Percentiles rank a stretch among this genome's conserved stretches.
phyloP scores from a whole-genome alignment of 37 sponge, comb jelly and placozoan species.

The Bolinopsis microptera region DNA sequence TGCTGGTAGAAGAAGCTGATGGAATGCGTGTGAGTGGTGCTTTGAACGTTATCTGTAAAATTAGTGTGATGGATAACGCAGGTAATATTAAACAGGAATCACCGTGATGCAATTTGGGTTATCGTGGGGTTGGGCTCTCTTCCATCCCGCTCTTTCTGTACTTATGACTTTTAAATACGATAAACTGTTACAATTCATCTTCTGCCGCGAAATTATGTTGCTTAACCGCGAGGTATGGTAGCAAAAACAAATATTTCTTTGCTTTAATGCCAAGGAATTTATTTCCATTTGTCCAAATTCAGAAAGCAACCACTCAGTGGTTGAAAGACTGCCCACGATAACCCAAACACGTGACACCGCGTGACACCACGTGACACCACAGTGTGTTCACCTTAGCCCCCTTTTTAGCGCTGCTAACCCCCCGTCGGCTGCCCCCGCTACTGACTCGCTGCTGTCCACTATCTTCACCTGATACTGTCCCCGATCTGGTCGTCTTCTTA shows the following conservation, averaged over 20 bases:
- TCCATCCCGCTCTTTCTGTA: not conserved
- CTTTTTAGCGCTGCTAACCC: slow-evolving; percentile 59
- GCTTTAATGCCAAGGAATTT: too few relatives aligned
- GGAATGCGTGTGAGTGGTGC: not conserved
- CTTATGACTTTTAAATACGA: too few relatives aligned
- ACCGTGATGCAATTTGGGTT: not conserved
- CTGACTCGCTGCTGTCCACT: slow-evolving; percentile 19
- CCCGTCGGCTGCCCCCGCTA: slow-evolving; percentile 48
- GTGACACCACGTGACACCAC: too few relatives aligned
- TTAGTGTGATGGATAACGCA: not conserved
- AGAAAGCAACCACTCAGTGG: too few relatives aligned
- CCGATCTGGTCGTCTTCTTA: not conserved
- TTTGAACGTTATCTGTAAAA: not conserved
- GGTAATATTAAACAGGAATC: not conserved
- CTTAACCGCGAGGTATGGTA: too few relatives aligned
- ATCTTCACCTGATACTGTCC: slow-evolving; percentile 30
- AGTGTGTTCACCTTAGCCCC: slow-evolving; percentile 63
- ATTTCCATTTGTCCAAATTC: too few relatives aligned
- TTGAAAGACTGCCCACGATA: too few relatives aligned
- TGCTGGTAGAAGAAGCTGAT: not conserved
- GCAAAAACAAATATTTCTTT: too few relatives aligned
- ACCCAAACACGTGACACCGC: too few relatives aligned
- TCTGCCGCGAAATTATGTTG: too few relatives aligned
- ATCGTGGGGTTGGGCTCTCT: not conserved
- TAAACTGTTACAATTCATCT: too few relatives aligned